Evolutionary conservation across 1,140 invertebrate genomes (phyloP).

Genomic region (Sitophilus oryzae): DNA sequence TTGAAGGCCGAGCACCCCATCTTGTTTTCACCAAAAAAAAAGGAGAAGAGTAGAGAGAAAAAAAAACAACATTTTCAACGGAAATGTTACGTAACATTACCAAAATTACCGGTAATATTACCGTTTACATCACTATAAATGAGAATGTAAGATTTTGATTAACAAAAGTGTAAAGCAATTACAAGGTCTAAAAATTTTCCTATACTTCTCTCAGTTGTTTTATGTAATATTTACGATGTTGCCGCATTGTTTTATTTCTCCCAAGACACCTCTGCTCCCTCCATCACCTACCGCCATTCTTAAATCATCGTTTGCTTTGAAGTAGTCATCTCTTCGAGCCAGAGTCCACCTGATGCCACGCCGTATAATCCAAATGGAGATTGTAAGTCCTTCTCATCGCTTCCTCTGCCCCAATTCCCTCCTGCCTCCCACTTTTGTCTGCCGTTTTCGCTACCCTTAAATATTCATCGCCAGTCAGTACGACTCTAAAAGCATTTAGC

Average conservation of each 20-base stretch:
- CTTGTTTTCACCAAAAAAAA: no score
- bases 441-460: conserved; percentile 34
- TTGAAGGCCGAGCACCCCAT: no score
- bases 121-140: no score
- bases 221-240: no score
- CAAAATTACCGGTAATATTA: no score
- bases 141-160: no score
- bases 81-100: no score
- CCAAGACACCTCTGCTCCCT: neutral
- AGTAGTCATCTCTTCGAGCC: neutral
- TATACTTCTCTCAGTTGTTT: no score
- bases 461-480: conserved; percentile 43
- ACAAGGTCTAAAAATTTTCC: no score
- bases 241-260: neutral
- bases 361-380: neutral
- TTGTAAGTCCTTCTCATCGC: neutral
- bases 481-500: conserved; percentile 46
- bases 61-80: no score
- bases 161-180: no score
- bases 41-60: no score
- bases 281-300: neutral
- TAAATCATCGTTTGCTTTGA: neutral
- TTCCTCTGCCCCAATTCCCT: neutral
- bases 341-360: neutral
- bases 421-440: conserved; percentile 12